A percentile compares a stretch with the other conserved stretches of the same genome.
Evolutionary conservation across 2,888 invertebrate species (phyloP).

Genomic region (Bembecia ichneumoniformis): DNA sequence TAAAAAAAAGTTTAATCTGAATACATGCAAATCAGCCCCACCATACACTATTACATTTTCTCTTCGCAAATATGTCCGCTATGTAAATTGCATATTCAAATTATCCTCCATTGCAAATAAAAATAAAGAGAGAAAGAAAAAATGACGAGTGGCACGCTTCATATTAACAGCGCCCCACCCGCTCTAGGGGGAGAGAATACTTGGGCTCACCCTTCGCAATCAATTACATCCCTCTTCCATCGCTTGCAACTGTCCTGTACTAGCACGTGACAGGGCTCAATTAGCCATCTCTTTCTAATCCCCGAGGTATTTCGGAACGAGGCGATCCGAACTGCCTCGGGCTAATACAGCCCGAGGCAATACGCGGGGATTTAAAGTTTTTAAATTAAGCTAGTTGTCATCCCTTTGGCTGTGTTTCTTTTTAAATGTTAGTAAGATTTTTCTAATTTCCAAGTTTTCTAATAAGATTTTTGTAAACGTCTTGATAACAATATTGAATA

Average conservation of each 20-base stretch:
- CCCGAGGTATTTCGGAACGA: constrained; percentile 37
- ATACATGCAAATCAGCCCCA: too few relatives aligned
- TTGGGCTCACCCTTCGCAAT: constrained; percentile 64
- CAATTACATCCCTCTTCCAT: constrained; percentile 60
- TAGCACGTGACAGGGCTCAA: constrained; percentile 10
- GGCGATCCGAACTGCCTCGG: constrained; percentile 43
- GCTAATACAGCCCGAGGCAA: too few relatives aligned
- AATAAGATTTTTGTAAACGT: too few relatives aligned
- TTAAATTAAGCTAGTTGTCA: too few relatives aligned
- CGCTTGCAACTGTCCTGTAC: constrained; percentile 29
- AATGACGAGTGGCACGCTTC: constrained; percentile 46
- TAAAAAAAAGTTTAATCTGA: too few relatives aligned
- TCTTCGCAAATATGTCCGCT: constrained; percentile 43
- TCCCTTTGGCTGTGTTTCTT: too few relatives aligned
- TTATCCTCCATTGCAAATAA: constrained; percentile 66
- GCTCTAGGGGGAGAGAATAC: constrained; percentile 39
- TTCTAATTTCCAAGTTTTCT: too few relatives aligned
- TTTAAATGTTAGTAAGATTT: too few relatives aligned
- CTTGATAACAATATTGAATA: too few relatives aligned
- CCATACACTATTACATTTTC: background rate
- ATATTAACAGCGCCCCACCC: constrained; percentile 49
- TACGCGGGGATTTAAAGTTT: constrained; percentile 32
- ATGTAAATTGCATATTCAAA: constrained; percentile 64
- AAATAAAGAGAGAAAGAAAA: constrained; percentile 67
- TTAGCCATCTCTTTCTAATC: constrained; percentile 29